Conservation (phyloP, 2,888 invertebrate genomes). For the Zootermopsis nevadensis region DNA sequence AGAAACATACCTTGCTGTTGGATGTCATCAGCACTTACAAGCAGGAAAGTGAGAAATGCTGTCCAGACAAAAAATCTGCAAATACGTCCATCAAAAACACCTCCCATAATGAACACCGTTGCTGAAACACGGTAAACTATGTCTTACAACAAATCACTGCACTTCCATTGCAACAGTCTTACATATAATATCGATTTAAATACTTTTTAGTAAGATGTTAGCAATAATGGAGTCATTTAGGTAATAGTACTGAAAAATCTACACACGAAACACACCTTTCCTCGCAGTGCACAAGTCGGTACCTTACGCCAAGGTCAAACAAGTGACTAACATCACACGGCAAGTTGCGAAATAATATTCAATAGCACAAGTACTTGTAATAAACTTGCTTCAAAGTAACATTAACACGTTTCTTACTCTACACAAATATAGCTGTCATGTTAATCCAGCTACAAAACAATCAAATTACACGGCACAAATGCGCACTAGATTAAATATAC, state of each 20-base stretch:
- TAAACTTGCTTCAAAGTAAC: not conserved
- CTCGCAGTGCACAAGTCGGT: not conserved
- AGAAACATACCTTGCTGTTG: not conserved
- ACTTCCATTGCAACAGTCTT: not conserved
- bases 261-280: not conserved
- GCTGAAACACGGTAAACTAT: not conserved
- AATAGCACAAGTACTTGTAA: not conserved
- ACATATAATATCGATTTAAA: not conserved
- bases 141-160: not conserved
- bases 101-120: not conserved
- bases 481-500: not conserved
- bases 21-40: not conserved
- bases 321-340: not conserved
- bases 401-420: not conserved
- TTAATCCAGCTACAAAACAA: not conserved
- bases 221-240: not conserved
- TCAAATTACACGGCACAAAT: not conserved
- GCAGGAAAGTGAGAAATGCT: not conserved
- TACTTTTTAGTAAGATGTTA: not conserved
- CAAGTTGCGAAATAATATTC: not conserved
- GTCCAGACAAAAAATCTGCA: not conserved
- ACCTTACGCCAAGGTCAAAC: conserved; percentile 2
- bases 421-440: not conserved
- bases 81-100: not conserved
- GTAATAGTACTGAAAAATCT: not conserved